Evolutionary conservation across 1,140 invertebrate genomes (phyloP).

Genomic region (Ladona fulva): DNA sequence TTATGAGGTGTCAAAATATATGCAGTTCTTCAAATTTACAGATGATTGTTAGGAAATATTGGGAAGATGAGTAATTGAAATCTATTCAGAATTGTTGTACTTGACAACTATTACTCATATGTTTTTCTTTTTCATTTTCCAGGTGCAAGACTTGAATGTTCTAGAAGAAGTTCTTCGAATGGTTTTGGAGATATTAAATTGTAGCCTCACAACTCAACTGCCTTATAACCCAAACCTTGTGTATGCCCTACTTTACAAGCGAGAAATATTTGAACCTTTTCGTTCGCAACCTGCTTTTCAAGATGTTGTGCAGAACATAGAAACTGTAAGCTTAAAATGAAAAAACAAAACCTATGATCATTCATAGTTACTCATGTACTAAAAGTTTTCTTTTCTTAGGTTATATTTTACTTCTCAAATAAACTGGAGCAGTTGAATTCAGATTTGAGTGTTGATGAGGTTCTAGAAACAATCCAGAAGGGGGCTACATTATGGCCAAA

Average conservation of each 20-base stretch:
- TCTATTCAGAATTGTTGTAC: too few species aligned
- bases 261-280: constrained; percentile 81
- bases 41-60: too few species aligned
- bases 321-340: constrained; percentile 57
- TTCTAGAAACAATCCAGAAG: constrained; percentile 77
- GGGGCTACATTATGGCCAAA: constrained; percentile 80
- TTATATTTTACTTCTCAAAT: constrained; percentile 77
- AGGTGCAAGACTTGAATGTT: constrained; percentile 83
- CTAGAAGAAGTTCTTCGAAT: constrained; percentile 94
- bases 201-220: constrained; percentile 78
- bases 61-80: too few species aligned
- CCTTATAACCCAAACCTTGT: constrained; percentile 89
- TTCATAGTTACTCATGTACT: constrained; percentile 3
- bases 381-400: constrained; percentile 41
- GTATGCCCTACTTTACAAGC: constrained; percentile 92
- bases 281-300: constrained; percentile 82
- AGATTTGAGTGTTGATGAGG: constrained; percentile 71
- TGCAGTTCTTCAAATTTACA: not conserved
- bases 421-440: constrained; percentile 59
- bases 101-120: constrained; percentile 4
- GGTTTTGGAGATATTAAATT: constrained; percentile 94
- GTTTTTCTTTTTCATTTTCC: constrained; percentile 10
- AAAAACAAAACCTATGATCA: not conserved
- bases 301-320: constrained; percentile 94
- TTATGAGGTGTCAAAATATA: not conserved